phyloP scores from a whole-genome alignment of 2,797 vertebrate species.

The Tachyglossus aculeatus region DNA sequence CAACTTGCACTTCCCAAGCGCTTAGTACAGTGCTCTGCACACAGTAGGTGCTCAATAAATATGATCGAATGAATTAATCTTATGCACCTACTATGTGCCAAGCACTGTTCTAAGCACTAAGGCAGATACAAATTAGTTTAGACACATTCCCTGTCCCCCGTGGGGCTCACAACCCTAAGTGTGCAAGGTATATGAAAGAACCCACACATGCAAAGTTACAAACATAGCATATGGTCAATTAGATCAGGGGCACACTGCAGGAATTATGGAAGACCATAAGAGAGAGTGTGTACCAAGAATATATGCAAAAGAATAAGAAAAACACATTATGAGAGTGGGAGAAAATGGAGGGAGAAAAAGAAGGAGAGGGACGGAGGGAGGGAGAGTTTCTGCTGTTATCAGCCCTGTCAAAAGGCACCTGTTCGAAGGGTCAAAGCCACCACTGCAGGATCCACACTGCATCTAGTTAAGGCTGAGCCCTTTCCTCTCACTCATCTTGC shows the following conservation, averaged over 20 bases:
- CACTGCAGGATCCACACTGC: background rate
- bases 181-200: background rate
- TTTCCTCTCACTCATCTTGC: too few species aligned
- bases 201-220: conserved; percentile 10
- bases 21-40: too few species aligned
- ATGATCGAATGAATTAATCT: too few species aligned
- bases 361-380: conserved; percentile 33
- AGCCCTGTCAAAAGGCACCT: conserved; percentile 28
- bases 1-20: too few species aligned
- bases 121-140: too few species aligned
- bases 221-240: conserved; percentile 47
- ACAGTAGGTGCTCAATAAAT: too few species aligned
- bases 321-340: too few species aligned
- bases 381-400: conserved; percentile 38
- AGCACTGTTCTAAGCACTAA: too few species aligned
- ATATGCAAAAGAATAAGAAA: too few species aligned
- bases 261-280: conserved; percentile 34
- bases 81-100: too few species aligned
- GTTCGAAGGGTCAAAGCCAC: background rate
- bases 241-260: conserved; percentile 23
- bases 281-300: conserved; percentile 33
- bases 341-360: too few species aligned
- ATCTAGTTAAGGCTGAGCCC: conserved; percentile 1
- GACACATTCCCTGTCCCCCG: too few species aligned
- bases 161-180: background rate